Evolutionary conservation across 2,113 vertebrate species (phyloP).

Genomic region (Rhinichthys klamathensis): DNA sequence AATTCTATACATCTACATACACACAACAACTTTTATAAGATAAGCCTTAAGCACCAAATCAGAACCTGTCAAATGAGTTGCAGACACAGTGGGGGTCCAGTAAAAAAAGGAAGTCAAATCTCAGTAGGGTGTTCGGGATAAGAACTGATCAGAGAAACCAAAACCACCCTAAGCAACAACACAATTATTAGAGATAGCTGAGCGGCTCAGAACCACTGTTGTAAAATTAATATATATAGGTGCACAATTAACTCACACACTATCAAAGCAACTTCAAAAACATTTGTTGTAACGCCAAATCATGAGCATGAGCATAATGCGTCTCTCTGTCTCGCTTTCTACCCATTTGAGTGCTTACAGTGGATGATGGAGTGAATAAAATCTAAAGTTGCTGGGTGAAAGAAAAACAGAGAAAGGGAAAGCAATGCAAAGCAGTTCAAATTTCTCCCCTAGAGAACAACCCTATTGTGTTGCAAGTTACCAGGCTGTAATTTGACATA

Average conservation of each 20-base stretch:
- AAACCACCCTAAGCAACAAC: constrained; percentile 23
- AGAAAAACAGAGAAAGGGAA: background rate
- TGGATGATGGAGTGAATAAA: constrained; percentile 25
- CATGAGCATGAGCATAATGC: constrained; percentile 24
- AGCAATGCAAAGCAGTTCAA: background rate
- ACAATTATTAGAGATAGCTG: constrained; percentile 20
- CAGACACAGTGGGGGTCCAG: background rate
- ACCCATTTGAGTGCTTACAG: constrained; percentile 30
- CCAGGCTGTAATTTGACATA: constrained; percentile 21
- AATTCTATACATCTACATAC: no score
- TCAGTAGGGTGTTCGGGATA: constrained; percentile 30
- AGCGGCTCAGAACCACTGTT: constrained; percentile 23
- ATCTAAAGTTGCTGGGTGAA: constrained; percentile 25
- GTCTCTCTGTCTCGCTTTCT: background rate
- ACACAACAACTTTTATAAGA: background rate
- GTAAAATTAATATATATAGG: background rate
- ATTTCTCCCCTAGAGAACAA: constrained; percentile 12
- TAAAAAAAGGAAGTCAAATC: background rate
- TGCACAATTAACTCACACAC: constrained; percentile 22
- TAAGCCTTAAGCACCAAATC: background rate
- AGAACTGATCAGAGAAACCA: constrained; percentile 44
- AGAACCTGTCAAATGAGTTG: constrained; percentile 25
- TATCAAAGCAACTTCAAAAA: constrained; percentile 51
- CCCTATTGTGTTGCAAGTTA: constrained; percentile 7
- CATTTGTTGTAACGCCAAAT: constrained; percentile 3